Evolutionary conservation across 2,888 invertebrate genomes (phyloP).

Genomic region (Andrena haemorrhoa): DNA sequence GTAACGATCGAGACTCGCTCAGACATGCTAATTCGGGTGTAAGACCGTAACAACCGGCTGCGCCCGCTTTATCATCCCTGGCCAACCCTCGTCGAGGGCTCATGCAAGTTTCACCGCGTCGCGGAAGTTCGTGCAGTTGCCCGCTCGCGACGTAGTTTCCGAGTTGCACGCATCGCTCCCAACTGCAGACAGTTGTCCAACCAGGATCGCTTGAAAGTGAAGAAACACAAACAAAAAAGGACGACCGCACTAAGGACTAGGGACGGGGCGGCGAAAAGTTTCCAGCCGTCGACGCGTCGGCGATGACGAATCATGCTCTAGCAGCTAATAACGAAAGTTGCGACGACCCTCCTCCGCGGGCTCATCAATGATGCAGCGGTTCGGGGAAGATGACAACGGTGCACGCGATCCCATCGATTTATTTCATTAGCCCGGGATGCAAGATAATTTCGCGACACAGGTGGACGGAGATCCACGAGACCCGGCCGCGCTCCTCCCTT

Average conservation of each 20-base stretch:
- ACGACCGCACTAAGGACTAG: background rate
- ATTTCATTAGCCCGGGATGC: background rate
- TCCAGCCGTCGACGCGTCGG: conserved; percentile 47
- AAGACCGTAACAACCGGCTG: conserved; percentile 62
- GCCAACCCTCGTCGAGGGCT: conserved; percentile 36
- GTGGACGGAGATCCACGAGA: background rate
- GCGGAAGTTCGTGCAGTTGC: conserved; percentile 73
- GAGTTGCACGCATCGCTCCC: background rate
- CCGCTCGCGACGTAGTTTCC: conserved; percentile 22
- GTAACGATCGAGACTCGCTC: conserved; percentile 74
- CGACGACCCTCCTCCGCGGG: conserved; percentile 15
- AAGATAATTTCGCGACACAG: background rate
- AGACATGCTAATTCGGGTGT: conserved; percentile 82
- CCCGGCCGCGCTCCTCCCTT: background rate
- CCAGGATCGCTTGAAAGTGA: background rate
- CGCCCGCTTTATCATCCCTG: conserved; percentile 48
- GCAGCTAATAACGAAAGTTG: conserved; percentile 63
- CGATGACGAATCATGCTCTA: conserved; percentile 52
- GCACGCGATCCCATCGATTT: conserved; percentile 51
- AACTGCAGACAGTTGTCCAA: background rate
- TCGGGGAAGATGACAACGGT: conserved; percentile 7
- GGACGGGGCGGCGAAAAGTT: conserved; percentile 51
- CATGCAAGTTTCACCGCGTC: conserved; percentile 74
- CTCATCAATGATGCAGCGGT: conserved; percentile 47
- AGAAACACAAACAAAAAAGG: background rate